phyloP scores from a whole-genome alignment of 2,888 invertebrate species.

The Drosophila macrothrix region DNA sequence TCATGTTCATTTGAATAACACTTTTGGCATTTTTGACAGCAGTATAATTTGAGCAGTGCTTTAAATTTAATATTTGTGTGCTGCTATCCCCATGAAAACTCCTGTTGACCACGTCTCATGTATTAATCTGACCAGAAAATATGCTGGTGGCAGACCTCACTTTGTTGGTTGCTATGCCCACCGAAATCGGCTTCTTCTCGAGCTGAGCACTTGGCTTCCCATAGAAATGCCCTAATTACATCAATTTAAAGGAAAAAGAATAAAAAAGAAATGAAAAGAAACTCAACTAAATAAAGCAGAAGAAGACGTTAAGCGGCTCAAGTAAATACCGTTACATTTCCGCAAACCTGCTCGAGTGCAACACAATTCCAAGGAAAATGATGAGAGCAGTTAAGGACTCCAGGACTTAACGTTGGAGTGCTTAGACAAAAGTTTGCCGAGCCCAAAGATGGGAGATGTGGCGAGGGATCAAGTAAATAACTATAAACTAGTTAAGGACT shows the following conservation, averaged over 20 bases:
- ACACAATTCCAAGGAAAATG: conserved; percentile 49
- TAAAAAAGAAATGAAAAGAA: conserved; percentile 7
- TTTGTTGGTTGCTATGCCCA: conserved; percentile 23
- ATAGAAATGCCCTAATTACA: conserved; percentile 71
- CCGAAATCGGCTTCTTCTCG: conserved; percentile 32
- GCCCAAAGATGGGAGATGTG: not conserved
- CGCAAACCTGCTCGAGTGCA: conserved; percentile 38
- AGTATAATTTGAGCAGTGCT: conserved; percentile 1
- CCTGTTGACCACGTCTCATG: not conserved
- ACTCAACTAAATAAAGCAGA: conserved; percentile 14
- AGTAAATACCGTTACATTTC: conserved; percentile 44
- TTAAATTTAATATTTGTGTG: conserved; percentile 9
- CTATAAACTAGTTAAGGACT: conserved; percentile 79
- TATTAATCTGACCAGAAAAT: not conserved
- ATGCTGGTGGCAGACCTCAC: conserved; percentile 4
- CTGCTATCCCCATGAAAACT: not conserved
- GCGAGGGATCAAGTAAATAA: conserved; percentile 65
- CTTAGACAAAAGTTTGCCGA: conserved; percentile 38
- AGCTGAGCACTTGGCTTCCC: conserved; percentile 40
- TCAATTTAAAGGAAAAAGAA: conserved; percentile 54
- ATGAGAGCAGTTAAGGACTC: conserved; percentile 35
- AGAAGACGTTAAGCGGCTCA: conserved; percentile 52
- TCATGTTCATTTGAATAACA: not conserved
- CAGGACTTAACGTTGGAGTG: conserved; percentile 22
- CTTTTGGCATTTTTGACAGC: not conserved